Conservation (phyloP, 2,113 vertebrate species). For the Hirundichthys speculiger region DNA sequence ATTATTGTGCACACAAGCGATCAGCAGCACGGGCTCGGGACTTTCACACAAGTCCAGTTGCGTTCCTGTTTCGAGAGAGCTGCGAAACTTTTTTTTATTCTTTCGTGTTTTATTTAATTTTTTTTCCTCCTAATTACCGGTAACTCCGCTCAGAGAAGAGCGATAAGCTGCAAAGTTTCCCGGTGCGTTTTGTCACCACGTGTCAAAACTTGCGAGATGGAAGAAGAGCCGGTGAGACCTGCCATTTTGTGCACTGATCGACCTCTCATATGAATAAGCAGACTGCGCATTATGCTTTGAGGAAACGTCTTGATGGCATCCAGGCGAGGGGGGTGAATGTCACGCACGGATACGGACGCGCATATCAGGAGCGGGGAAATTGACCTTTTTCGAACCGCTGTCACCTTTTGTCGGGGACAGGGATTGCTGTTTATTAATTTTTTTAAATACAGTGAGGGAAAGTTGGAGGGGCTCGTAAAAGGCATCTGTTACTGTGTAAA, state of each 20-base stretch:
- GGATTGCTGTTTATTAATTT: no score
- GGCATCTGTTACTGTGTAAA: conserved; percentile 48
- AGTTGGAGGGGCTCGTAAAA: conserved; percentile 59
- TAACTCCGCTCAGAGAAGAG: conserved; percentile 49
- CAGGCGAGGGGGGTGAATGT: conserved; percentile 76
- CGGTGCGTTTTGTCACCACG: conserved; percentile 71
- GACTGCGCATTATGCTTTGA: conserved; percentile 80
- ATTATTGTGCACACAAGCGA: conserved; percentile 10
- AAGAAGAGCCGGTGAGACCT: conserved; percentile 88
- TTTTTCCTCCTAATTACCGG: no score
- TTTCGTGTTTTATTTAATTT: no score
- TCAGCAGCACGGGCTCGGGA: conserved; percentile 10
- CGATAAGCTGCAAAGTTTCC: conserved; percentile 77
- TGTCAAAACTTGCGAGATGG: conserved; percentile 88
- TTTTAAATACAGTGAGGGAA: conserved; percentile 26
- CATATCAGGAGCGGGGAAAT: no score
- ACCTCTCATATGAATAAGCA: conserved; percentile 84
- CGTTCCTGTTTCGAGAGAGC: conserved; percentile 35
- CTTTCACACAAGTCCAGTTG: conserved; percentile 43
- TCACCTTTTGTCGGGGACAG: no score
- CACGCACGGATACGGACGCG: conserved; percentile 8
- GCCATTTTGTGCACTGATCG: conserved; percentile 93
- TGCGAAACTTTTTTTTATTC: conserved; percentile 63
- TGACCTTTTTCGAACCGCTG: no score
- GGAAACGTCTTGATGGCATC: conserved; percentile 81